phyloP scores from a whole-genome alignment of 2,888 invertebrate genomes.

The Ischnus inquisitorius region DNA sequence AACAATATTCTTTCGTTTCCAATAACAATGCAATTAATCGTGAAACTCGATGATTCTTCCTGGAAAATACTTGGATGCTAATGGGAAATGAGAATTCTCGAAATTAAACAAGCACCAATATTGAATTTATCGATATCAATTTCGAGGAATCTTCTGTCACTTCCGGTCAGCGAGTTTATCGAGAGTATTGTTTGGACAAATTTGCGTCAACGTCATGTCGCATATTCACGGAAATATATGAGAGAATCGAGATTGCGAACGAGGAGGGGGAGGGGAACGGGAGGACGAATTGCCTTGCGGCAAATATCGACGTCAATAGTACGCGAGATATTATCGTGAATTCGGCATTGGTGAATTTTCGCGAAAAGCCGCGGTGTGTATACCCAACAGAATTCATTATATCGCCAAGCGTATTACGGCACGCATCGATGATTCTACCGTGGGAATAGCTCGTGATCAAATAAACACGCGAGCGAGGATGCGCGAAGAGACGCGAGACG shows the following conservation, averaged over 20 bases:
- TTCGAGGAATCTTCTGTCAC: not conserved
- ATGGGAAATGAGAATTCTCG: not conserved
- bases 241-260: not conserved
- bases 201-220: constrained; percentile 15
- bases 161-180: constrained; percentile 15
- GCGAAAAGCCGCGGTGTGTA: constrained; percentile 9
- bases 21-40: too few relatives aligned
- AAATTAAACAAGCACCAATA: not conserved
- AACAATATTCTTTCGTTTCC: constrained; percentile 9
- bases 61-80: too few relatives aligned
- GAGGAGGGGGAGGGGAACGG: too few relatives aligned
- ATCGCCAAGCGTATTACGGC: constrained; percentile 33
- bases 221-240: not conserved
- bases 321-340: constrained; percentile 10
- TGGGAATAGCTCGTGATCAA: constrained; percentile 21
- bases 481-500: not conserved
- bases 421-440: constrained; percentile 53
- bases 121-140: constrained; percentile 1
- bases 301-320: constrained; percentile 10
- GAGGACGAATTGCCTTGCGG: not conserved
- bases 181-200: constrained; percentile 1
- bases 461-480: constrained; percentile 24
- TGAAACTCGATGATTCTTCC: too few relatives aligned
- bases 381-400: constrained; percentile 43
- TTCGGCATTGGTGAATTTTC: constrained; percentile 24